These are phyloP conservation scores for Rotaria socialis DNA, from an alignment of 2,888 invertebrate genomes.

Conservation along the genomic window DNA sequence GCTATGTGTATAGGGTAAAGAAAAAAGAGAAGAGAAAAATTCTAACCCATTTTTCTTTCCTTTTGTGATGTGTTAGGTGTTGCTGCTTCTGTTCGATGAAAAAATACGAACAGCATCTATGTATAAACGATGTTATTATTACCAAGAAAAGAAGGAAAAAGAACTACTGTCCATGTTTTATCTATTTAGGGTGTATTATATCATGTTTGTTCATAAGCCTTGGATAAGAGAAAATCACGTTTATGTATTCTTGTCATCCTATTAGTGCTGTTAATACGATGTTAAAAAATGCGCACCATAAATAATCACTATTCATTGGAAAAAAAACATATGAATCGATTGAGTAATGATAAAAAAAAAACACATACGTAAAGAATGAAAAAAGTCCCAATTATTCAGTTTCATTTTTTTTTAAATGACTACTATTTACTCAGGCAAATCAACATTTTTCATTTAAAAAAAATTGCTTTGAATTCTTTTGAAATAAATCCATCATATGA, in stretches of 20 bases:
- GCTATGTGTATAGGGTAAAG: constrained; percentile 11
- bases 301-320: neutral
- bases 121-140: neutral
- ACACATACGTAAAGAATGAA: neutral
- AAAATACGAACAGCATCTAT: neutral
- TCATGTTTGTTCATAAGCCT: neutral
- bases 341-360: neutral
- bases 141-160: neutral
- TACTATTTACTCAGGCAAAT: neutral
- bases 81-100: constrained; percentile 18
- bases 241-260: neutral
- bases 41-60: constrained; percentile 16
- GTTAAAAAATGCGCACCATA: neutral
- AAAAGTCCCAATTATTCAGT: neutral
- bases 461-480: neutral
- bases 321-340: neutral
- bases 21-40: neutral
- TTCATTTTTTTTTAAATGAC: neutral
- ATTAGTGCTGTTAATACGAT: neutral
- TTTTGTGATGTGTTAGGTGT: neutral
- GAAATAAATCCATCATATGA: neutral
- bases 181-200: neutral
- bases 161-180: neutral
- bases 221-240: neutral
- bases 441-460: neutral